Evolutionary conservation across 2,797 vertebrate species (phyloP).

Genomic region (Melanotaenia boesemani): DNA sequence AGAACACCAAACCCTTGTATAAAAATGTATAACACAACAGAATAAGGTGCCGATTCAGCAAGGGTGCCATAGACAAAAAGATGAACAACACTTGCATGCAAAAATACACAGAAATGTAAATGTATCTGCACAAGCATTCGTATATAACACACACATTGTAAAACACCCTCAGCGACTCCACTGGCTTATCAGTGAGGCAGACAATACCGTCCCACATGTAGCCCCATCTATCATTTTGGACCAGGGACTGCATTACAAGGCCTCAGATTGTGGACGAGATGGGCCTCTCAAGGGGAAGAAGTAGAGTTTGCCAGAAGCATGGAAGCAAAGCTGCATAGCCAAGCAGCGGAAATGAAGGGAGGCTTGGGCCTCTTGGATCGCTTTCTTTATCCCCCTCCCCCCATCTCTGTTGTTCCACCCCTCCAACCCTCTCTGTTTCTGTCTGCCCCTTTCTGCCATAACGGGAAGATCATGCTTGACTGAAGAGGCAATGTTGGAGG

Average conservation of each 20-base stretch:
- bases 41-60: constrained; percentile 15
- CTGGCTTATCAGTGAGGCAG: constrained; percentile 78
- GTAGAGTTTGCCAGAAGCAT: constrained; percentile 66
- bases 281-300: constrained; percentile 73
- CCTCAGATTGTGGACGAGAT: constrained; percentile 80
- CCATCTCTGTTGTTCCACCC: constrained; percentile 39
- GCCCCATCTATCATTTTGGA: constrained; percentile 79
- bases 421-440: constrained; percentile 18
- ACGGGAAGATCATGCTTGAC: constrained; percentile 68
- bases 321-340: constrained; percentile 74
- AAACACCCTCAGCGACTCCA: constrained; percentile 45
- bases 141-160: constrained; percentile 31
- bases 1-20: constrained; percentile 35
- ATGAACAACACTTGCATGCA: constrained; percentile 22
- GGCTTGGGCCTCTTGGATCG: constrained; percentile 57
- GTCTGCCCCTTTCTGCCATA: constrained; percentile 51
- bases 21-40: constrained; percentile 10
- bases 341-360: constrained; percentile 80
- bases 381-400: constrained; percentile 1
- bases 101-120: not conserved
- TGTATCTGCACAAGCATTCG: constrained; percentile 14
- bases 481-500: constrained; percentile 64
- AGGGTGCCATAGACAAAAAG: constrained; percentile 11
- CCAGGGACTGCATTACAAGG: constrained; percentile 80
- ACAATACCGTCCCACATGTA: constrained; percentile 79